Base-by-base conservation (phyloP, 1,140 invertebrate genomes). In the Solenopsis fugax region DNA sequence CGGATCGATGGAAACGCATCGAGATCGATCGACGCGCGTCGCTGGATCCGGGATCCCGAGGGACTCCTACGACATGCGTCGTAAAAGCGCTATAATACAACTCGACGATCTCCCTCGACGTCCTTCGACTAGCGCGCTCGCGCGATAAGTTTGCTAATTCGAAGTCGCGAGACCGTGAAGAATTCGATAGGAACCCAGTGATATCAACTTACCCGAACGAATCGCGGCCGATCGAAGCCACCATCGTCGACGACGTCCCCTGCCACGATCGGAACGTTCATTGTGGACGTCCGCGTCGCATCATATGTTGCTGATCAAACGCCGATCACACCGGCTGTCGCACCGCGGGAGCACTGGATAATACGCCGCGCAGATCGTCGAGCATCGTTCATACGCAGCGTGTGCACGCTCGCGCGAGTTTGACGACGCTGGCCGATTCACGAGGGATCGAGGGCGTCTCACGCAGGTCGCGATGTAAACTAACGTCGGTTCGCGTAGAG, bases 261-360 rank as follows among this genome's bases (percentile, higher is more conserved):
- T 71, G 95, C 92, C 58, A 95, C 92, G 60, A 95, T 95, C 69
- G 95, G 95, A 6, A 94, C 90, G 87, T 95, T 95, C 95, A 95
- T 95, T 89, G 88, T 95, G 87, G 69, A 21, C 90, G 80, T 88
- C 90, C 41, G 41, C 7, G 89, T 93, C 58, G 82, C 92, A 92
- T 54, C 80, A 58, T 37, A 41, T 54, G 29, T 71, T 10, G 16
- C 24, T 24, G 58, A 78, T 73, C 34, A 24, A 52, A 18, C n/a
- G n/a, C 10, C 56, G 48, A 50, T 34, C 45, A 21, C 29, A 29
- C 29, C 29, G 29, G 29, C 10, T 3, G 52, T 41, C 54, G 48
- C 50, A 56, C 41, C 50, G 21, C 29, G 67, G 54, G n/a, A 54
- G 12, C 50, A 41, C 16, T 12, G 62, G 4, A 54, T 12, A n/a